Base-by-base conservation (phyloP, 2,113 vertebrate genomes). In the Anolis sagrei region DNA sequence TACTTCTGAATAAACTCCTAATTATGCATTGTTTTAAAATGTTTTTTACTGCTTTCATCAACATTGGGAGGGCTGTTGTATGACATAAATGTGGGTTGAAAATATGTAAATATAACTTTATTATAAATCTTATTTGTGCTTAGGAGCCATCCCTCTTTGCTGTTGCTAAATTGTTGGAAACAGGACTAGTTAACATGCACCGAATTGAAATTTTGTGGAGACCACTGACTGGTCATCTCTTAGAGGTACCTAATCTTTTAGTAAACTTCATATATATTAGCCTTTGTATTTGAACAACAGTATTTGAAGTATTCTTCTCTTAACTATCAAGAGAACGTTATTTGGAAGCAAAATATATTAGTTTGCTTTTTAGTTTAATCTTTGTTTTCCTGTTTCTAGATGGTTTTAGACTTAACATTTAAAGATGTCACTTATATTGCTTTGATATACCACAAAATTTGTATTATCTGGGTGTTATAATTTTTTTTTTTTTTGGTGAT, bases 131-230 rank as follows among this genome's bases (percentile, higher is more conserved):
- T 1, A 0, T 85, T 88, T 90, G 39, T 69, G n/a, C 81, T 88
- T 92, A 99, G 98, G 98, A 99, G 66, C 99, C 99, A 0, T 99
- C 99, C 19, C 97, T 99, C 87, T 99, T 99, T 95, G 99, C 99
- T 48, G 98, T 99, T 82, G 99, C 99, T 83, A 99, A 99, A 93
- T 96, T 99, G 79, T 94, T 99, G 91, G 98, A 99, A 96, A 99
- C 99, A 0, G 99, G 99, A 85, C 93, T 99, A 9, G 98, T 99
- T 87, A 99, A 99, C 94, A 99, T 99, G 99, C 98, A 97, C 85
- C 98, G 99, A 86, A 99, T 99, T 86, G 98, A 99, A 93, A 98
- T 99, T 95, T 95, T 99, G 44, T 99, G 99, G 99, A 97, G 98
- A 91, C 98, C 98, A 76, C 93, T 99, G 83, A 99, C 99, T 0